Percentiles rank a stretch among this genome's conserved stretches.
Conservation (phyloP, 2,113 vertebrate genomes). For the Paraplagusia blochii region DNA sequence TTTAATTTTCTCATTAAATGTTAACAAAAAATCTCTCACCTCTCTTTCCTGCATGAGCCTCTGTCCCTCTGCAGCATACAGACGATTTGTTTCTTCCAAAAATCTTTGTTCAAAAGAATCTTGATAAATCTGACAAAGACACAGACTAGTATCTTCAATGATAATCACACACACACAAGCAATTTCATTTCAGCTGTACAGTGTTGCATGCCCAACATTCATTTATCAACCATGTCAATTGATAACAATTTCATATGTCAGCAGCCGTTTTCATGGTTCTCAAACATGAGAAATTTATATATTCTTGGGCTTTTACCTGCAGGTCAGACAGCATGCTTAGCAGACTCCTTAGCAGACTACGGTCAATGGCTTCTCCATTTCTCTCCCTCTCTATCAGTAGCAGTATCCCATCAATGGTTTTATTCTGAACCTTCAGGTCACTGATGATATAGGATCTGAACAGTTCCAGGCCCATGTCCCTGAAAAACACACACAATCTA, state of each 20-base stretch:
- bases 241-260: too few relatives aligned
- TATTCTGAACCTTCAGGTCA: slow-evolving; percentile 96
- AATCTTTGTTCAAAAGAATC: slow-evolving; percentile 98
- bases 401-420: slow-evolving; percentile 97
- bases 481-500: slow-evolving; percentile 64
- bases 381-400: slow-evolving; percentile 93
- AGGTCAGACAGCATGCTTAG: slow-evolving; percentile 98
- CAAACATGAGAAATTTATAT: background rate
- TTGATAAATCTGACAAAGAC: slow-evolving; percentile 88
- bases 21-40: slow-evolving; percentile 73
- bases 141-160: background rate
- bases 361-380: slow-evolving; percentile 93
- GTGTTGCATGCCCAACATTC: too few relatives aligned
- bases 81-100: slow-evolving; percentile 95
- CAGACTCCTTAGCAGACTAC: slow-evolving; percentile 93
- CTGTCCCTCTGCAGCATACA: slow-evolving; percentile 96
- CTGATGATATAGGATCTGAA: slow-evolving; percentile 99
- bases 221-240: too few relatives aligned
- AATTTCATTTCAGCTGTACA: too few relatives aligned
- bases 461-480: slow-evolving; percentile 98
- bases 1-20: too few relatives aligned
- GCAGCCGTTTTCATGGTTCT: too few relatives aligned
- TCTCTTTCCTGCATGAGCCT: slow-evolving; percentile 98
- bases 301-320: slow-evolving; percentile 76
- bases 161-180: too few relatives aligned